phyloP scores from a whole-genome alignment of 37 sponge, comb jelly and placozoan genomes.

The Amphimedon queenslandica region DNA sequence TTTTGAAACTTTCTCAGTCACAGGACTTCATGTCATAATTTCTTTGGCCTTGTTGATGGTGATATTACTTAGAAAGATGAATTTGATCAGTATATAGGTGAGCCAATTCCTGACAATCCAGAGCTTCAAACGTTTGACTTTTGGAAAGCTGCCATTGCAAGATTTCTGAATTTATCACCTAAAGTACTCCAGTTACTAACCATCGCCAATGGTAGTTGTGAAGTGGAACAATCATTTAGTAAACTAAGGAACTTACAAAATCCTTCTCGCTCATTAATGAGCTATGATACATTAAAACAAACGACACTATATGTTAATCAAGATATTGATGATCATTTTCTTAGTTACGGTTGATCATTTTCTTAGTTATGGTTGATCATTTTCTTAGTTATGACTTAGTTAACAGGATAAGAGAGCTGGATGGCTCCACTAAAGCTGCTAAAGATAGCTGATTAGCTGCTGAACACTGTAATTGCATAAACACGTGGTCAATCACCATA shows the following conservation, averaged over 20 bases:
- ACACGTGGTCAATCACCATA: too few relatives aligned
- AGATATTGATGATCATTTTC: too few relatives aligned
- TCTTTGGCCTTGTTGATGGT: not conserved
- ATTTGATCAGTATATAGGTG: not conserved
- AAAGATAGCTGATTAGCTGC: too few relatives aligned
- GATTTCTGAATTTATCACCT: not conserved
- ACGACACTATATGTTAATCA: not conserved
- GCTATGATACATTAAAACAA: not conserved
- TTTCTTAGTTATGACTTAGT: too few relatives aligned
- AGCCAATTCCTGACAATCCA: not conserved
- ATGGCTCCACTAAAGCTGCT: too few relatives aligned
- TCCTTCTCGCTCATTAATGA: not conserved
- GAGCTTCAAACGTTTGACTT: not conserved
- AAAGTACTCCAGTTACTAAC: not conserved
- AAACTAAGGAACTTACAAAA: not conserved
- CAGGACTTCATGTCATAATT: not conserved
- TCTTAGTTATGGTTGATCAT: too few relatives aligned
- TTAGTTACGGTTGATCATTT: too few relatives aligned
- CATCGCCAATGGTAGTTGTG: not conserved
- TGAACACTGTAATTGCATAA: too few relatives aligned
- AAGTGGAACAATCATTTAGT: not conserved
- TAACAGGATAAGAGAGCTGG: too few relatives aligned
- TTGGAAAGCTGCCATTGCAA: not conserved
- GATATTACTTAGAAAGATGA: not conserved
- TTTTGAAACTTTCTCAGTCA: not conserved